phyloP scores from a whole-genome alignment of 2,113 vertebrate species.

The Nyctibius bracteatus region DNA sequence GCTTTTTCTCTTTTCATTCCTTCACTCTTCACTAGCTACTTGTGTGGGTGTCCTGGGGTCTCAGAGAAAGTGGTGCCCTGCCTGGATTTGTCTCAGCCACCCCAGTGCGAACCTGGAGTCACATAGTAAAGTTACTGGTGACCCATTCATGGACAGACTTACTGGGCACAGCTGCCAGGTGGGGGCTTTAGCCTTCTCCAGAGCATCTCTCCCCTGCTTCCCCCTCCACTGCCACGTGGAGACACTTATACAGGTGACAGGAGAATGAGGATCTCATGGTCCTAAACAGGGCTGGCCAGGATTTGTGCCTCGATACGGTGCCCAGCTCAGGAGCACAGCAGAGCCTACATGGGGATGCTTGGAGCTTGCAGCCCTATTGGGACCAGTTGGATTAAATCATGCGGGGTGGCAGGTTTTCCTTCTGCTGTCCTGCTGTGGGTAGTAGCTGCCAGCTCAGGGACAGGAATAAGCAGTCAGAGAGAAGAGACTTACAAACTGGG shows the following conservation, averaged over 20 bases:
- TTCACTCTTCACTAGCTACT: slow-evolving; percentile 4
- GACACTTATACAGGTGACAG: background rate
- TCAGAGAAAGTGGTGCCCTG: slow-evolving; percentile 2
- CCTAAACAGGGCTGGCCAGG: background rate
- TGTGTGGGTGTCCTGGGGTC: slow-evolving; percentile 18
- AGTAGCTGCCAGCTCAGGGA: background rate
- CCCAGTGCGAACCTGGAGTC: background rate
- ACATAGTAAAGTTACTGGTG: background rate
- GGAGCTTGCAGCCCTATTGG: background rate
- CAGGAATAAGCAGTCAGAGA: background rate
- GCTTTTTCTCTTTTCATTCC: slow-evolving; percentile 27
- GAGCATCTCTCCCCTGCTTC: background rate
- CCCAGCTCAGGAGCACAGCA: background rate
- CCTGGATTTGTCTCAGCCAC: background rate
- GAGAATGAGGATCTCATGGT: background rate
- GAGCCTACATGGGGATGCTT: background rate
- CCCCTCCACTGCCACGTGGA: background rate
- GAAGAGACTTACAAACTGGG: background rate
- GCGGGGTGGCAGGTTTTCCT: background rate
- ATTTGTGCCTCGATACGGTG: background rate
- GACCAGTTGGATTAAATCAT: background rate
- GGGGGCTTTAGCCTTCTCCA: background rate
- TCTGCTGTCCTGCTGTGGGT: background rate
- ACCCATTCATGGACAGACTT: background rate
- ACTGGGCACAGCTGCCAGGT: background rate